Base-by-base conservation (phyloP, 2,113 vertebrate genomes). In the Terrapene triunguis region DNA sequence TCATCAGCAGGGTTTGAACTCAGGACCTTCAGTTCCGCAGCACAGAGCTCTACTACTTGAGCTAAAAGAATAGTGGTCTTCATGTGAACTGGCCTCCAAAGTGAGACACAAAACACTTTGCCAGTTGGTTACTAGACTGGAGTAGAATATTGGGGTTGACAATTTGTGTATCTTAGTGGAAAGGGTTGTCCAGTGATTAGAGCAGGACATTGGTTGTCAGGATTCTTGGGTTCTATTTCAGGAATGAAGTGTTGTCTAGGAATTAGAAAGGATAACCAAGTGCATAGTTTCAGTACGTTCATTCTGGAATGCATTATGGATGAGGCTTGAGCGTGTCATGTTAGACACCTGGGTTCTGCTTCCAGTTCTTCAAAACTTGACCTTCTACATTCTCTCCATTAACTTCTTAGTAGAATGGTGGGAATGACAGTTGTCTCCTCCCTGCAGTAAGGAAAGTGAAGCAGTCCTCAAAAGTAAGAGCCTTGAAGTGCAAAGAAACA, bases 1-100 rank as follows among this genome's bases (percentile, higher is more conserved):
- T 72, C 65, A n/a, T 13, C 74, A 44, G 2, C 74, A 27, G 19
- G 42, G 74, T 14, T 47, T 78, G 42, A 78, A 47, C 42, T 47
- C 35, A 14, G 22, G 25, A 27, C 24, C 24, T 47, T 78, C 42
- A 44, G 25, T 27, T 44, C 38, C 6, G n/a, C 42, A 47, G 24
- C 42, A 7, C 11, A 47, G 42, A 27, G 22, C 74, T 44, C 22
- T 76, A 44, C 38, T 21, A 44, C 38, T 69, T 69, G 35, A 35
- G 32, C 16, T 72, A 21, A 38, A 35, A 72, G n/a, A 55, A 4
- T 5, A 5, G 38, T 14, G 27, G 3, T 10, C 11, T 29, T 59
- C 3, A 29, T n/a, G 35, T 16, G 2, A 5, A 0, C 35, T 17
- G 0, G 24, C 0, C 24, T 12, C 38, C 6, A 2, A 53, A n/a